phyloP scores from a whole-genome alignment of 2,113 vertebrate genomes.

The Brevimyrus niger region DNA sequence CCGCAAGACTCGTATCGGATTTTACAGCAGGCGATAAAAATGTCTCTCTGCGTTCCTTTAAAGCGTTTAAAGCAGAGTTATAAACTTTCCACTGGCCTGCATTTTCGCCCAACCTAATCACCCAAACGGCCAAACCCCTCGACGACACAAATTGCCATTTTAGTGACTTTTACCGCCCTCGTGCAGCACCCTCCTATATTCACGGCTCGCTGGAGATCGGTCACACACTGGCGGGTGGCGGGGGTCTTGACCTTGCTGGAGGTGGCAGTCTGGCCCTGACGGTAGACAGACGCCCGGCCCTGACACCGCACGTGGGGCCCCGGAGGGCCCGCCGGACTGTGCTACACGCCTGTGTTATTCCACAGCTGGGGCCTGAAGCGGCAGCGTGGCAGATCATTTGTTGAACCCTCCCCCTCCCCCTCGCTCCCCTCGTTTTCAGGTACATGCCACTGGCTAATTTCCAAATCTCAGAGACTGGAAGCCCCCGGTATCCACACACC shows the following conservation, averaged over 20 bases:
- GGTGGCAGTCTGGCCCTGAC: constrained; percentile 25
- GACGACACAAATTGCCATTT: background rate
- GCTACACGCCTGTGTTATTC: constrained; percentile 44
- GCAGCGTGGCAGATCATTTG: constrained; percentile 51
- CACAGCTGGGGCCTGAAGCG: constrained; percentile 49
- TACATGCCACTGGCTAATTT: background rate
- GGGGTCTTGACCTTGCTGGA: background rate
- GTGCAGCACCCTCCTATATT: constrained; percentile 40
- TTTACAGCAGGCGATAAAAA: background rate
- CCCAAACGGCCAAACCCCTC: background rate
- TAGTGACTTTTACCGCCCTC: background rate
- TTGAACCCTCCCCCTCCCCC: constrained; percentile 40
- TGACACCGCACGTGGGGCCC: constrained; percentile 37
- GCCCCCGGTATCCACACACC: background rate
- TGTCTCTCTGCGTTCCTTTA: background rate
- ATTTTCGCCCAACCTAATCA: background rate
- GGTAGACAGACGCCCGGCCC: constrained; percentile 38
- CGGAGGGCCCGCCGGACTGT: constrained; percentile 37
- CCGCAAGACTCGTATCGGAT: background rate
- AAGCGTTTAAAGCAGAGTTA: background rate
- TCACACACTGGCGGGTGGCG: constrained; percentile 51
- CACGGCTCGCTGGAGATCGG: constrained; percentile 56
- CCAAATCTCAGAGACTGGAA: background rate
- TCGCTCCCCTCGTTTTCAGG: constrained; percentile 22
- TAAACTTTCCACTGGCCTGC: background rate